Evolutionary conservation across 2,888 invertebrate genomes (phyloP).

Genomic region (Rotaria macrura): DNA sequence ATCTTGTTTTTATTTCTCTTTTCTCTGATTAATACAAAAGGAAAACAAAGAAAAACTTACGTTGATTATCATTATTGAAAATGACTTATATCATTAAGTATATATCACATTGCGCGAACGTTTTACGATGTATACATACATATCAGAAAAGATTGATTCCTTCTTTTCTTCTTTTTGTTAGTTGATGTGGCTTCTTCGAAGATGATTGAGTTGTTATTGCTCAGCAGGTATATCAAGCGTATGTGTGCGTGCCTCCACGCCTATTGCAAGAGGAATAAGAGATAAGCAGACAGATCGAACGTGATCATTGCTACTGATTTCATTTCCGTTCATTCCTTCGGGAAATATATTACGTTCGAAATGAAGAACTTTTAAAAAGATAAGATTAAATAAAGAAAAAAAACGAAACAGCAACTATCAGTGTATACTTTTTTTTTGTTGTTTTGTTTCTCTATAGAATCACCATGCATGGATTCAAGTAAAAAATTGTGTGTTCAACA

Average conservation of each 20-base stretch:
- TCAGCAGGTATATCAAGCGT: conserved; percentile 12
- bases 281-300: conserved; percentile 1
- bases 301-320: background rate
- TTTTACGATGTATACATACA: background rate
- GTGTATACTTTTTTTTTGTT: no score
- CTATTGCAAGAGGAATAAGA: background rate
- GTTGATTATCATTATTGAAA: background rate
- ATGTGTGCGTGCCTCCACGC: background rate
- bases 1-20: background rate
- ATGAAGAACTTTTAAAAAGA: background rate
- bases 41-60: background rate
- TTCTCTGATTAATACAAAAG: background rate
- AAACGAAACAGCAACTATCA: background rate
- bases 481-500: background rate
- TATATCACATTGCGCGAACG: background rate
- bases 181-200: background rate
- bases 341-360: background rate
- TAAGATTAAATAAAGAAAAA: background rate
- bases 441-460: background rate
- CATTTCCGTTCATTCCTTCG: conserved; percentile 1
- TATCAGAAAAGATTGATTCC: background rate
- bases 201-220: conserved; percentile 17
- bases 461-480: background rate
- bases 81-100: conserved; percentile 5
- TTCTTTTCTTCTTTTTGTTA: background rate